These are phyloP conservation scores for Hippoglossus stenolepis DNA, from an alignment of 2,113 vertebrate genomes.

Conservation along the genomic window DNA sequence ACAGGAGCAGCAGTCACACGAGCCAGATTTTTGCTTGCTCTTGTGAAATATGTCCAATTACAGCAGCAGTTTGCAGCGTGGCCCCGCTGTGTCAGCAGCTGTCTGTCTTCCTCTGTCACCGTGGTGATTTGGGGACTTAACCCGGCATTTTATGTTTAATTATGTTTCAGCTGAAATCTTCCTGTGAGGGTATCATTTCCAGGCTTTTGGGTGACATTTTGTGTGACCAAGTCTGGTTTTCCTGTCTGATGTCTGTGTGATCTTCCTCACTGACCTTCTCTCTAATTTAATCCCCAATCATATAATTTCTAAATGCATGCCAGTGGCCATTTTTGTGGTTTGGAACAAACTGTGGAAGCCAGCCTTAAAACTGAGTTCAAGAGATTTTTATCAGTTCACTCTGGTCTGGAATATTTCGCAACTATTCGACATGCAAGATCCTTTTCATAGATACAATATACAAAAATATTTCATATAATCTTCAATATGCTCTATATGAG, in stretches of 20 bases:
- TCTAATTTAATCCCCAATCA: constrained; percentile 67
- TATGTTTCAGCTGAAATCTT: constrained; percentile 58
- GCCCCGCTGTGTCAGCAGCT: constrained; percentile 78
- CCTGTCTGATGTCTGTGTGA: constrained; percentile 64
- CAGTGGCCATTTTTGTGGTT: constrained; percentile 39
- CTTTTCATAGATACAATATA: constrained; percentile 1
- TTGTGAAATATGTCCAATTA: constrained; percentile 78
- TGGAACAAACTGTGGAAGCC: constrained; percentile 27
- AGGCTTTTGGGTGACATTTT: constrained; percentile 60
- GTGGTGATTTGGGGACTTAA: constrained; percentile 70
- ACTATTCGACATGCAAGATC: constrained; percentile 4
- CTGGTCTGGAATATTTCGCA: not conserved
- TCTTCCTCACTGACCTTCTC: constrained; percentile 59
- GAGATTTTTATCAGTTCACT: constrained; percentile 34
- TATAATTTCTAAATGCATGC: constrained; percentile 51
- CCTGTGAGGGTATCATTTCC: constrained; percentile 67
- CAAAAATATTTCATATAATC: not conserved
- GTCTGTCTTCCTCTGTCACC: constrained; percentile 68
- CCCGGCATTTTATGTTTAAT: constrained; percentile 73
- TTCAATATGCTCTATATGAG: not conserved
- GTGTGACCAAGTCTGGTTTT: constrained; percentile 56
- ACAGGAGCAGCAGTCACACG: constrained; percentile 38
- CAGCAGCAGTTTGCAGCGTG: constrained; percentile 59
- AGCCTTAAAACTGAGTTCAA: constrained; percentile 26
- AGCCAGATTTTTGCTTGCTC: constrained; percentile 62